Base-by-base conservation (phyloP, 2,888 invertebrate species). In the Lithosia quadra region DNA sequence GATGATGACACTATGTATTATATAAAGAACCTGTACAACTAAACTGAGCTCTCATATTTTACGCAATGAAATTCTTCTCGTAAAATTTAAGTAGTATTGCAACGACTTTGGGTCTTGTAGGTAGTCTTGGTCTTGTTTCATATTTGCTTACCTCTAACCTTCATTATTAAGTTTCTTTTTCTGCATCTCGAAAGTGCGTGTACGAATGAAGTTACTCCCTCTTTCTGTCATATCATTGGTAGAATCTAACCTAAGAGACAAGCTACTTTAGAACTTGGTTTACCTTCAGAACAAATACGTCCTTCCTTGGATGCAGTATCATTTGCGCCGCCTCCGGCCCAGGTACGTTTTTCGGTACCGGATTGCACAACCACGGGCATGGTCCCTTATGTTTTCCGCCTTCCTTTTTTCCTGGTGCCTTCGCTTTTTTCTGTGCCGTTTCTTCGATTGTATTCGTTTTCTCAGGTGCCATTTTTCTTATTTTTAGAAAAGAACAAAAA, bases 211-310 rank as follows among this genome's bases (percentile, higher is more conserved):
- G n/a, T n/a, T n/a, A n/a, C n/a, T n/a, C n/a, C n/a, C n/a, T n/a
- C n/a, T n/a, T n/a, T n/a, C n/a, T n/a, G n/a, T n/a, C n/a, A n/a
- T 49, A 43, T 43, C 7, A 43, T 18, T 15, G 5, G 43, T 43
- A 5, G 5, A 43, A 5, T 18, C 18, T 15, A 43, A 8, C 43
- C 1, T 2, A 49, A 5, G 18, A n/a, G 49, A 28, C 5, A 28
- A 2, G 5, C 28, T 28, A 28, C 28, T 28, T 28, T 28, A 28
- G 28, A 28, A 28, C 5, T 2, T 49, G 9, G 49, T 49, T 72
- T 81, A 92, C 96, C 84, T 96, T 95, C 43, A 97, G 85, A 22
- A 97, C 92, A 76, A 96, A 96, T 0, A 96, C 94, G 79, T 96
- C 96, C 84, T 96, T 96, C 24, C 95, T 93, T 0, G 96, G 96